Conservation (phyloP, 1,140 invertebrate species). For the Myzus persicae region DNA sequence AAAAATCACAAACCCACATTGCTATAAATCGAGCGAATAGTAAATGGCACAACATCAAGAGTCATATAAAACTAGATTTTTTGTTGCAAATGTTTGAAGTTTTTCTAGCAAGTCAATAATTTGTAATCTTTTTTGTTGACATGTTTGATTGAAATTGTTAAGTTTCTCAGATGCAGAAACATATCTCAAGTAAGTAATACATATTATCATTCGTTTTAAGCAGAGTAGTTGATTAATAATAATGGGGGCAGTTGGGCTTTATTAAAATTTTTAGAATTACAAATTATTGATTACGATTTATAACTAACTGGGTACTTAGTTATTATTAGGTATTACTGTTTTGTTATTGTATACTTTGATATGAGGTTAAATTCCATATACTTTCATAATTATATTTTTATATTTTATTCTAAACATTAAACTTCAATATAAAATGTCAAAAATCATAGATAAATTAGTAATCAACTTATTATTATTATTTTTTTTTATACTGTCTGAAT, state of each 20-base stretch:
- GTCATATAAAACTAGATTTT: constrained; percentile 21
- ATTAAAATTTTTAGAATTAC: neutral
- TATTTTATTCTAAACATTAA: neutral
- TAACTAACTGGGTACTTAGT: neutral
- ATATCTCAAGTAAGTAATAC: neutral
- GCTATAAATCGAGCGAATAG: constrained; percentile 9
- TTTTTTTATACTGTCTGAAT: too few species aligned
- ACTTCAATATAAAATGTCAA: neutral
- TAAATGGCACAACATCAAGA: constrained; percentile 15
- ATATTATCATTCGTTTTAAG: neutral
- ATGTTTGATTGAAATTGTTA: neutral
- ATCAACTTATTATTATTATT: too few species aligned
- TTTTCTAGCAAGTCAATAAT: neutral
- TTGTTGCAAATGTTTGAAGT: neutral
- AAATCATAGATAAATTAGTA: too few species aligned
- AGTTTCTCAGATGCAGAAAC: neutral
- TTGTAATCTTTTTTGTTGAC: neutral
- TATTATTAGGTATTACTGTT: neutral
- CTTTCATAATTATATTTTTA: neutral
- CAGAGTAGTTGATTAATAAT: neutral
- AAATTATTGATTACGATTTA: neutral
- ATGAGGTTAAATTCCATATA: too few species aligned
- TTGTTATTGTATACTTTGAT: neutral
- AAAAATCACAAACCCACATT: neutral
- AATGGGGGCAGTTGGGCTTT: neutral